Conservation (phyloP, 2,797 vertebrate species). For the Florisuga fusca region DNA sequence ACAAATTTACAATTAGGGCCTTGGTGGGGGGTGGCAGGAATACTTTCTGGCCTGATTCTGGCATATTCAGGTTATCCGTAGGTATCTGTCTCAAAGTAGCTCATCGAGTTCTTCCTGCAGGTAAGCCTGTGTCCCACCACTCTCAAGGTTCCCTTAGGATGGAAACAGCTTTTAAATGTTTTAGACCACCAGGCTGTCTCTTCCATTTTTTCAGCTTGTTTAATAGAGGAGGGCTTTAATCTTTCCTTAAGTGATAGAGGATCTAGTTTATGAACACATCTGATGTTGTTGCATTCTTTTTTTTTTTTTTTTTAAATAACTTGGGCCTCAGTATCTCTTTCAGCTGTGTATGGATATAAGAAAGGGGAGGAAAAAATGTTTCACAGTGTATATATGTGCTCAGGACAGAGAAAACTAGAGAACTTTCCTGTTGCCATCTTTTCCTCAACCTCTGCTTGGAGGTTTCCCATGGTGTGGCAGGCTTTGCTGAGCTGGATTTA, state of each 20-base stretch:
- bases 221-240: background rate
- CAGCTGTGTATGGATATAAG: accelerated
- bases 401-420: background rate
- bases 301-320: background rate
- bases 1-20: background rate
- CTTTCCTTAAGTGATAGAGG: background rate
- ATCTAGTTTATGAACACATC: background rate
- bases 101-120: background rate
- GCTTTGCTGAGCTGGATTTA: background rate
- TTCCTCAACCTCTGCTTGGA: background rate
- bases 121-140: background rate
- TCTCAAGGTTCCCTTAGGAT: background rate
- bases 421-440: background rate
- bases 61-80: accelerated
- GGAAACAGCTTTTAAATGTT: background rate
- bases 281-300: background rate
- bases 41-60: background rate
- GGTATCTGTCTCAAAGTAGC: background rate
- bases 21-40: background rate
- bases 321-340: background rate
- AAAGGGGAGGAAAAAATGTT: background rate
- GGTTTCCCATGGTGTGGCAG: background rate
- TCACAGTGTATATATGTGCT: background rate
- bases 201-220: background rate
- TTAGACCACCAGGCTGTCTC: background rate